Conservation (phyloP, 2,888 invertebrate species). For the Rhamnusium bicolor region DNA sequence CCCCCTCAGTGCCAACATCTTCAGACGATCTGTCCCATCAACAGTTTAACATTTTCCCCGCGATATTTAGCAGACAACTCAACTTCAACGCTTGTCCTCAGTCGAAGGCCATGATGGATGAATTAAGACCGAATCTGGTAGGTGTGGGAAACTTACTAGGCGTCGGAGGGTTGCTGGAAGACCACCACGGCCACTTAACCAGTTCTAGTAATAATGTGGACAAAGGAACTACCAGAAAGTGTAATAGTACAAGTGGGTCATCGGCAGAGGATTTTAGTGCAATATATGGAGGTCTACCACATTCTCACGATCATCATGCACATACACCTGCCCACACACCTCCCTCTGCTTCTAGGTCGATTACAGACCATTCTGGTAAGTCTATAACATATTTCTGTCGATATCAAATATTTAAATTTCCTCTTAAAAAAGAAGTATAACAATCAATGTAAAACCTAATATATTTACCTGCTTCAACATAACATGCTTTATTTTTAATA, state of each 20-base stretch:
- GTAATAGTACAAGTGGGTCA: constrained; percentile 82
- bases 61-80: constrained; percentile 90
- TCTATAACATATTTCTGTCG: constrained; percentile 12
- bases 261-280: constrained; percentile 92
- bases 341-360: constrained; percentile 71
- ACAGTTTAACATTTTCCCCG: constrained; percentile 93
- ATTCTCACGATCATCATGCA: constrained; percentile 71
- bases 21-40: constrained; percentile 78
- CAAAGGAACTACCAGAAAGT: constrained; percentile 76
- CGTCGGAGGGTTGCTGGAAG: constrained; percentile 85
- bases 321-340: constrained; percentile 83
- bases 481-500: no score
- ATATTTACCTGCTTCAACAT: no score
- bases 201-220: constrained; percentile 63
- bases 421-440: no score
- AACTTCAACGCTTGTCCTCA: constrained; percentile 84
- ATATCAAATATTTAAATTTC: no score
- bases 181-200: constrained; percentile 78
- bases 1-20: constrained; percentile 68
- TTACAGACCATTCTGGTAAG: constrained; percentile 71
- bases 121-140: constrained; percentile 86
- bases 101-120: constrained; percentile 86
- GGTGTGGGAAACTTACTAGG: constrained; percentile 85
- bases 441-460: no score
- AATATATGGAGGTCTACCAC: constrained; percentile 79